Conservation (phyloP, 1,140 invertebrate genomes). For the Cephus cinctus region DNA sequence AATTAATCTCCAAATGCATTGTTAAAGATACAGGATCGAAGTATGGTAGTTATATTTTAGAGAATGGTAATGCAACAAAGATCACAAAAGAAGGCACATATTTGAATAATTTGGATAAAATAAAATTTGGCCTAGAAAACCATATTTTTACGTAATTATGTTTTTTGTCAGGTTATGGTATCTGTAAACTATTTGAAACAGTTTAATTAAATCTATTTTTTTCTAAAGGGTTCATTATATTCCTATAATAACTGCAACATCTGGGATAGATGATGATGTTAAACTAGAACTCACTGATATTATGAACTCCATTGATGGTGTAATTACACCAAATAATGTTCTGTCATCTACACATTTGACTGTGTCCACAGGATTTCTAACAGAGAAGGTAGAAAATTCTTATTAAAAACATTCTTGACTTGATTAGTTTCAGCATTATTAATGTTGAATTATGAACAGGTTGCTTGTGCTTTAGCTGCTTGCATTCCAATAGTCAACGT, state of each 20-base stretch:
- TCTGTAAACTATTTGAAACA: neutral
- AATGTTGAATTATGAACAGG: no score
- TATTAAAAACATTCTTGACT: no score
- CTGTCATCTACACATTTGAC: conserved; percentile 4
- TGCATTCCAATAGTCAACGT: neutral
- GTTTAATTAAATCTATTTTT: neutral
- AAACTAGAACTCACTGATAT: no score
- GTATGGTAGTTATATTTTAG: neutral
- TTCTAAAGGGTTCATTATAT: no score
- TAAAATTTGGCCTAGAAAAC: conserved; percentile 3
- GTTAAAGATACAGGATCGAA: conserved; percentile 3
- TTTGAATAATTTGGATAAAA: neutral
- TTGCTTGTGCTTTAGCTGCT: neutral
- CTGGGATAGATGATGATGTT: no score
- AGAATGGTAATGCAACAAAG: neutral
- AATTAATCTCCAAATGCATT: no score
- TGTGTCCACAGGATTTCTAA: neutral
- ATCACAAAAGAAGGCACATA: neutral
- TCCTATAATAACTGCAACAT: no score
- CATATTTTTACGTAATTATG: neutral
- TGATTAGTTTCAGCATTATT: no score
- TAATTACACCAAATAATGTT: no score
- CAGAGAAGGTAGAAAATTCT: conserved; percentile 1
- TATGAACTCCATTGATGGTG: no score
- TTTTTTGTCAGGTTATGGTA: neutral